phyloP scores from a whole-genome alignment of 2,888 invertebrate genomes.

The Bimastos eiseni region DNA sequence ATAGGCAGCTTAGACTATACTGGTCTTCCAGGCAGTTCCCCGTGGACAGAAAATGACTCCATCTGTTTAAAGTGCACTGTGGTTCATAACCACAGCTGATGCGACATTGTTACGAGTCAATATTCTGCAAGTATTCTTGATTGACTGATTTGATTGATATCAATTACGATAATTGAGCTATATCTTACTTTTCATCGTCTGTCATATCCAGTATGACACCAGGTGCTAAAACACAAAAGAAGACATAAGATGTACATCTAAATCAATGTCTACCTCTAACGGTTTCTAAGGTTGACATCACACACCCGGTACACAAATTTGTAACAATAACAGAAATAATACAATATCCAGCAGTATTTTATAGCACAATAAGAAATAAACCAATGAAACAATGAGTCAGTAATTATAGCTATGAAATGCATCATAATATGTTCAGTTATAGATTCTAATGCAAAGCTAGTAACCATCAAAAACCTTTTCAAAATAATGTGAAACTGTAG shows the following conservation, averaged over 20 bases:
- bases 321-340: not conserved
- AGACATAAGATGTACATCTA: not conserved
- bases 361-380: not conserved
- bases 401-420: not conserved
- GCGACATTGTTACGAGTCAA: too few species aligned
- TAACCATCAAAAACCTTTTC: too few species aligned
- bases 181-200: constrained; percentile 77
- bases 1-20: too few species aligned
- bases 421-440: not conserved
- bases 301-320: not conserved
- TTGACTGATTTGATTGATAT: not conserved
- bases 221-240: constrained; percentile 68
- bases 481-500: not conserved
- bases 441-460: not conserved
- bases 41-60: too few species aligned
- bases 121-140: not conserved
- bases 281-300: not conserved
- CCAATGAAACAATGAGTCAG: not conserved
- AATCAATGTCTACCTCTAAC: not conserved
- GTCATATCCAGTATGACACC: constrained; percentile 81
- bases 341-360: too few species aligned
- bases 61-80: too few species aligned
- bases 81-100: too few species aligned
- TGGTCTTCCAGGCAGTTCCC: too few species aligned
- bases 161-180: not conserved